phyloP scores from a whole-genome alignment of 2,888 invertebrate genomes.

The Amblyteles armatorius region DNA sequence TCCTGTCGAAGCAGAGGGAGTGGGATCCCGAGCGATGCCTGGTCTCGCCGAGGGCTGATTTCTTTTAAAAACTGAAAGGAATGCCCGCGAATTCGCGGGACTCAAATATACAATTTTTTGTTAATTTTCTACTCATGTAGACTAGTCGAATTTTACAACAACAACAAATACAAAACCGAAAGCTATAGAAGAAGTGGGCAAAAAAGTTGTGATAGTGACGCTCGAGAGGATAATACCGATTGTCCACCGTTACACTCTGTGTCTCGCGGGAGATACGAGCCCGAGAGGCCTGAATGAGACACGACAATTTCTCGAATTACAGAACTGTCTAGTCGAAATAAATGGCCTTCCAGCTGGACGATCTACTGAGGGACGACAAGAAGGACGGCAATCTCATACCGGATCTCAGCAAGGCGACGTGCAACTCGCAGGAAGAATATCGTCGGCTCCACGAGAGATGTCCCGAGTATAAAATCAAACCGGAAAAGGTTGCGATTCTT shows the following conservation, averaged over 20 bases:
- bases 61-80: slow-evolving; percentile 72
- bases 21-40: slow-evolving; percentile 84
- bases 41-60: slow-evolving; percentile 79
- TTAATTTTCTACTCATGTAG: slow-evolving; percentile 62
- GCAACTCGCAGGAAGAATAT: slow-evolving; percentile 93
- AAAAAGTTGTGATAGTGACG: slow-evolving; percentile 41
- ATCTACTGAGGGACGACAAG: slow-evolving; percentile 91
- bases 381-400: slow-evolving; percentile 94
- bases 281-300: slow-evolving; percentile 39
- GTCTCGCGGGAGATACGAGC: background rate
- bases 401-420: slow-evolving; percentile 92
- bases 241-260: background rate
- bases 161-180: slow-evolving; percentile 64
- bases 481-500: slow-evolving; percentile 89
- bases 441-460: slow-evolving; percentile 93
- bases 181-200: slow-evolving; percentile 62
- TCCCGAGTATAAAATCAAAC: slow-evolving; percentile 95
- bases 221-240: slow-evolving; percentile 58
- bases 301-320: slow-evolving; percentile 69
- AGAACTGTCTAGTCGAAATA: slow-evolving; percentile 70
- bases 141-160: slow-evolving; percentile 58
- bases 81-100: slow-evolving; percentile 43
- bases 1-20: slow-evolving; percentile 85
- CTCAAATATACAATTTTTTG: slow-evolving; percentile 62
- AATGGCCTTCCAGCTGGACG: slow-evolving; percentile 91